Percentiles rank a stretch among this genome's conserved stretches.
Evolutionary conservation across 2,888 invertebrate genomes (phyloP).

Genomic region (Cremastobaeus sp.): DNA sequence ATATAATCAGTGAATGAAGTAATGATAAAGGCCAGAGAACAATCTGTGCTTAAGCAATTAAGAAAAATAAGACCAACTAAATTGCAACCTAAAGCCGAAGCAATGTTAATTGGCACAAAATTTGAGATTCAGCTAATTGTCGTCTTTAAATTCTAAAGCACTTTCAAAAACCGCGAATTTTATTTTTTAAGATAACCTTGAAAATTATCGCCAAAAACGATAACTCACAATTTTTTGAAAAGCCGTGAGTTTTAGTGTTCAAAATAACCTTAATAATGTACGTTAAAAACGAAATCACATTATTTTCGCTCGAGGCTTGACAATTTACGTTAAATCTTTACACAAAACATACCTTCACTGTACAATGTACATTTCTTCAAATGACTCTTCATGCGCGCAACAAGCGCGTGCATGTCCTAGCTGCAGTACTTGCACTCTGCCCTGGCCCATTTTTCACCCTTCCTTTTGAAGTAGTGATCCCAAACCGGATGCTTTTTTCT

Average conservation of each 20-base stretch:
- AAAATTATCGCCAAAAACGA: conserved; percentile 6
- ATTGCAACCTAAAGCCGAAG: neutral
- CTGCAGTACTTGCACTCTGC: conserved; percentile 24
- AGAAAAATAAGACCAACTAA: conserved; percentile 10
- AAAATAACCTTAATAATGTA: conserved; percentile 4
- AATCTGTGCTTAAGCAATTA: conserved; percentile 10
- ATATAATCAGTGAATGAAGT: conserved; percentile 9
- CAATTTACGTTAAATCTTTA: conserved; percentile 4
- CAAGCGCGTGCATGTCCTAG: conserved; percentile 25
- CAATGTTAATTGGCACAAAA: no score
- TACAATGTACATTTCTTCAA: conserved; percentile 8
- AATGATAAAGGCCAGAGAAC: conserved; percentile 2
- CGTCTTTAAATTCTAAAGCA: no score
- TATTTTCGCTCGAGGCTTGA: conserved; percentile 5
- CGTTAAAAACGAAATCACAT: conserved; percentile 5
- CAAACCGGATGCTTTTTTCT: conserved; percentile 24
- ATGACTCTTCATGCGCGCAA: conserved; percentile 32
- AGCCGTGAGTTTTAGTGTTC: no score
- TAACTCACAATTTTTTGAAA: no score
- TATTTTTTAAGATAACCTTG: conserved; percentile 5
- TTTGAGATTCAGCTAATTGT: no score
- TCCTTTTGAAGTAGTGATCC: conserved; percentile 17
- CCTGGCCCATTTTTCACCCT: conserved; percentile 18
- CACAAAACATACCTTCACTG: conserved; percentile 15
- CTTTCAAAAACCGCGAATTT: no score